phyloP scores from a whole-genome alignment of 2,797 vertebrate genomes.

The Epinephelus coioides region DNA sequence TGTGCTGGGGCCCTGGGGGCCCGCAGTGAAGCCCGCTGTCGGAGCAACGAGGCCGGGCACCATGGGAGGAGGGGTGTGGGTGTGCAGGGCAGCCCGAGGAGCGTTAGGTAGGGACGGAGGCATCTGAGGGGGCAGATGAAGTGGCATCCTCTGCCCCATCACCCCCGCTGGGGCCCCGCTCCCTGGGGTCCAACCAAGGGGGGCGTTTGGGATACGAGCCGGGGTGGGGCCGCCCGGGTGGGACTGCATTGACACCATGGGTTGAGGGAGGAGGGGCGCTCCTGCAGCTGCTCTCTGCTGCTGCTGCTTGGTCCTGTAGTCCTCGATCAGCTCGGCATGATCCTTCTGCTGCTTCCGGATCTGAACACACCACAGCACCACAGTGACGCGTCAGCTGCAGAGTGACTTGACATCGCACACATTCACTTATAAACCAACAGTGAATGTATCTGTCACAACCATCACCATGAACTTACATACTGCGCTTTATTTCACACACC shows the following conservation, averaged over 20 bases:
- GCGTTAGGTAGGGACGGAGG: conserved; percentile 21
- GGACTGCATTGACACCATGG: conserved; percentile 76
- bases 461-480: no score
- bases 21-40: conserved; percentile 6
- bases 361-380: conserved; percentile 71
- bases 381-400: no score
- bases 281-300: conserved; percentile 78
- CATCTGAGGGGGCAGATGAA: conserved; percentile 68
- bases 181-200: conserved; percentile 65
- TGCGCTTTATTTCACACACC: no score
- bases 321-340: conserved; percentile 95
- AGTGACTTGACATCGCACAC: no score
- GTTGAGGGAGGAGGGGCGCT: conserved; percentile 79
- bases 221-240: conserved; percentile 80
- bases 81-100: conserved; percentile 26
- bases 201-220: conserved; percentile 58
- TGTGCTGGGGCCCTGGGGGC: conserved; percentile 8
- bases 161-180: conserved; percentile 33
- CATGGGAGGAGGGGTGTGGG: conserved; percentile 38
- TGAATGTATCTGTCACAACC: no score
- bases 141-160: conserved; percentile 71
- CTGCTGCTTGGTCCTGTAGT: conserved; percentile 92
- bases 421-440: no score
- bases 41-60: conserved; percentile 37
- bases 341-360: conserved; percentile 99